These are phyloP conservation scores for Lithobates sylvaticus DNA, from an alignment of 2,797 vertebrate species.

Conservation along the genomic window DNA sequence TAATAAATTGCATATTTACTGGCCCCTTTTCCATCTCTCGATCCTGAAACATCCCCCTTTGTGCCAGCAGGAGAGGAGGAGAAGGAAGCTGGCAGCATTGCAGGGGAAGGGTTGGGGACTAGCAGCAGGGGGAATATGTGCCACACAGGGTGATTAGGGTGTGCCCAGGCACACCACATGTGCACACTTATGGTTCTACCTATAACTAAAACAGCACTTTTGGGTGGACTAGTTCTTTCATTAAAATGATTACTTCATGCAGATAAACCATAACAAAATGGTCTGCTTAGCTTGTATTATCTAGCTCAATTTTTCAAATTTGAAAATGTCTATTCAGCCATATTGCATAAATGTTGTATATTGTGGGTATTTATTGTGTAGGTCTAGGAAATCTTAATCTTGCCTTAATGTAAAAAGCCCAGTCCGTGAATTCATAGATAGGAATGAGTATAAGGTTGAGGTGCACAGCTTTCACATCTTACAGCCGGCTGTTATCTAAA, in stretches of 20 bases:
- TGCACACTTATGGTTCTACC: no score
- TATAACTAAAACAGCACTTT: not conserved
- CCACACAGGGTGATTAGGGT: no score
- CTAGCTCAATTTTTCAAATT: slow-evolving; percentile 13
- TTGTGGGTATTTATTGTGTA: not conserved
- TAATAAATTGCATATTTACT: no score
- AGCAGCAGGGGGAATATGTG: no score
- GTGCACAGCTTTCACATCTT: slow-evolving; percentile 47
- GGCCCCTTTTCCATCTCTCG: no score
- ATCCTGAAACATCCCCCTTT: no score
- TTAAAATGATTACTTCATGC: not conserved
- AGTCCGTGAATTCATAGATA: slow-evolving; percentile 37
- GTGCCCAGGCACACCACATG: no score
- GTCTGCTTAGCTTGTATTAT: not conserved
- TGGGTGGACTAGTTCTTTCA: not conserved
- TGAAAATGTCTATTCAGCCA: not conserved
- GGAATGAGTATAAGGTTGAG: slow-evolving; percentile 31
- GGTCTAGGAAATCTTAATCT: slow-evolving; percentile 34
- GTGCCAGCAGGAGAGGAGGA: no score
- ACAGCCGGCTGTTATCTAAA: slow-evolving; percentile 58
- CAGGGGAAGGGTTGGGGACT: no score
- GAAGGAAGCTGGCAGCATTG: no score
- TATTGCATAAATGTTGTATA: slow-evolving; percentile 13
- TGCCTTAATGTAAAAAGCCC: slow-evolving; percentile 17
- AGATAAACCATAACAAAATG: not conserved